Evolutionary conservation across 1,140 invertebrate species (phyloP), one percentile per base, ranked within the genome.

Genomic region (Calephelis virginiensis): DNA sequence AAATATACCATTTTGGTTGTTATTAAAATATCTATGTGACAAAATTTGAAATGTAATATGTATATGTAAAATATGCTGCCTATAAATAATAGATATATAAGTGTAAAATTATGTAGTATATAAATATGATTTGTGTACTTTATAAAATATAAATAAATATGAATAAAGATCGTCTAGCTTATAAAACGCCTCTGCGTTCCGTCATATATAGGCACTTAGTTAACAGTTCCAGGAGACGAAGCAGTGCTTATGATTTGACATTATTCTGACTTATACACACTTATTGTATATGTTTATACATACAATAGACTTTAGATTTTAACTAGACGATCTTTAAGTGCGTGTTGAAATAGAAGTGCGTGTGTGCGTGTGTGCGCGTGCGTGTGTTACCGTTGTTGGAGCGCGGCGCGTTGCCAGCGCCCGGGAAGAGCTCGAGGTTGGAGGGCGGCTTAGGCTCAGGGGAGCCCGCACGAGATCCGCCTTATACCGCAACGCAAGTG

Each of bases 371-470:
- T 71, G 61, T 68, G 60, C 69, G 63, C 68, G 72, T 76, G 65
- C 69, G 66, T 74, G 70, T 81, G 85, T 82, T 86, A 96, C 95
- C 95, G 93, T 95, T 96, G 86, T 94, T 93, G 91, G 95, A 95
- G 88, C 93, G 93, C 82, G 92, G 93, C 75, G 93, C 92, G 81
- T 74, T 82, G 91, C 92, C 91, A 45, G 71, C 73, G 73, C 92
- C 93, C 76, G 94, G 93, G 92, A 94, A 94, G 83, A 96, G 93
- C 90, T 96, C 95, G 86, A 96, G 93, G 90, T 95, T 94, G 84
- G 88, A 86, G 62, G 93, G 93, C 87, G 93, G 93, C 91, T 94
- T 93, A 89, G 94, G 93, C 77, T 94, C 92, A 74, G 95, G 95
- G 85, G 95, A 94, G 86, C 94, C 93, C 78, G 93, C 92, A 92